A percentile compares a stretch with the other conserved stretches of the same genome.
Conservation (phyloP, 2,797 vertebrate species). For the Pogonophryne albipinna region DNA sequence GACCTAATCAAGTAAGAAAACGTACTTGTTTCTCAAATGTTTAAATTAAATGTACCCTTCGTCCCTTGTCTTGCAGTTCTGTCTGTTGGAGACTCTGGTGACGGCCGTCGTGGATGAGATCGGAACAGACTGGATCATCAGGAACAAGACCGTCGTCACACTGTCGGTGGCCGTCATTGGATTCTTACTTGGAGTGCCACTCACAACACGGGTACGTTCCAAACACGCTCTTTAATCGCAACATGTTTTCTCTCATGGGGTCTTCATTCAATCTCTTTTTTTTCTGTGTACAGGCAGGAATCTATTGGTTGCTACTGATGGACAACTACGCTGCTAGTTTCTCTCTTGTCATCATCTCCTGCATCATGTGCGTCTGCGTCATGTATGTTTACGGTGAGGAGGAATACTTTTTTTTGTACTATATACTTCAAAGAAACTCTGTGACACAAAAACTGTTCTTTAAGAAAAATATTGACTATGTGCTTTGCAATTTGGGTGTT, state of each 20-base stretch:
- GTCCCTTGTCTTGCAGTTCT: conserved; percentile 85
- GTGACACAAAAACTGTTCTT: too few relatives aligned
- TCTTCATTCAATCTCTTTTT: conserved; percentile 9
- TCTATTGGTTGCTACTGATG: conserved; percentile 98
- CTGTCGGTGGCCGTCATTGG: conserved; percentile 90
- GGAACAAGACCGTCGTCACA: conserved; percentile 92
- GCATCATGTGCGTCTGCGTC: conserved; percentile 97
- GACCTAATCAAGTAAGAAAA: background rate
- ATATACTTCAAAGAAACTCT: background rate
- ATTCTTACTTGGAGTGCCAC: conserved; percentile 94
- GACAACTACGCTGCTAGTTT: conserved; percentile 99
- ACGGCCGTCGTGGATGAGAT: conserved; percentile 97
- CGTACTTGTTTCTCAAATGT: too few relatives aligned
- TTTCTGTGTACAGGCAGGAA: conserved; percentile 89
- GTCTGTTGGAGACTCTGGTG: conserved; percentile 96
- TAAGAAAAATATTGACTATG: too few relatives aligned
- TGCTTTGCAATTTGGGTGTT: too few relatives aligned
- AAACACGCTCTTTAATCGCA: background rate
- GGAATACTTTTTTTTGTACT: background rate
- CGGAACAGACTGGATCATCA: conserved; percentile 96
- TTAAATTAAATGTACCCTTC: background rate
- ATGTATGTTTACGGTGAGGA: conserved; percentile 98
- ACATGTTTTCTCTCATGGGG: background rate
- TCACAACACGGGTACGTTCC: conserved; percentile 90
- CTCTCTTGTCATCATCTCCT: conserved; percentile 97